Conservation (phyloP, 2,113 vertebrate species). For the Dendrocopos noguchii region DNA sequence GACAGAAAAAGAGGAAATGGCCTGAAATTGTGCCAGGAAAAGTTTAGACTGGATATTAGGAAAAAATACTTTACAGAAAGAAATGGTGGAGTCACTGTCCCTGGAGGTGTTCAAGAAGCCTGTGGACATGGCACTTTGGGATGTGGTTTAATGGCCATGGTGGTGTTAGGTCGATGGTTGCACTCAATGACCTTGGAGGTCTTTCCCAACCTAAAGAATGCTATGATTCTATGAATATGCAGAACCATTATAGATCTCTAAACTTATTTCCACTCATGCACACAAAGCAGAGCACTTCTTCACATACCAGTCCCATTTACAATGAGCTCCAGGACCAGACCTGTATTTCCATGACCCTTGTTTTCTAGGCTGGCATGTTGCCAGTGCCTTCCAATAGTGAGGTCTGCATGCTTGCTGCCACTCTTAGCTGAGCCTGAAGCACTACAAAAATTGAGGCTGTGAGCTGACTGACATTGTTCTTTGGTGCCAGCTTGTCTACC, state of each 20-base stretch:
- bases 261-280: not conserved
- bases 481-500: not conserved
- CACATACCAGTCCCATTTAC: accelerated
- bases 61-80: too few relatives aligned
- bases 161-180: too few relatives aligned
- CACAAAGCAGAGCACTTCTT: not conserved
- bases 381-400: not conserved
- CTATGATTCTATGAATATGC: not conserved
- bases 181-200: too few relatives aligned
- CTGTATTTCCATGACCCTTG: not conserved
- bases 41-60: too few relatives aligned
- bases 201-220: too few relatives aligned
- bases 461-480: not conserved
- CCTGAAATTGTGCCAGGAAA: too few relatives aligned
- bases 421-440: not conserved
- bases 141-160: too few relatives aligned
- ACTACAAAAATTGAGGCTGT: not conserved
- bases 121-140: too few relatives aligned
- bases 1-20: too few relatives aligned
- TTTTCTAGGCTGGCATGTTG: not conserved
- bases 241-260: not conserved
- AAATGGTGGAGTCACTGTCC: too few relatives aligned
- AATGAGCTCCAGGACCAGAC: accelerated
- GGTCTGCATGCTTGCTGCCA: accelerated
- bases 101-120: too few relatives aligned